A percentile compares a stretch with the other conserved stretches of the same genome.
phyloP scores from a whole-genome alignment of 2,888 invertebrate genomes.

The Parthenolecanium corni region DNA sequence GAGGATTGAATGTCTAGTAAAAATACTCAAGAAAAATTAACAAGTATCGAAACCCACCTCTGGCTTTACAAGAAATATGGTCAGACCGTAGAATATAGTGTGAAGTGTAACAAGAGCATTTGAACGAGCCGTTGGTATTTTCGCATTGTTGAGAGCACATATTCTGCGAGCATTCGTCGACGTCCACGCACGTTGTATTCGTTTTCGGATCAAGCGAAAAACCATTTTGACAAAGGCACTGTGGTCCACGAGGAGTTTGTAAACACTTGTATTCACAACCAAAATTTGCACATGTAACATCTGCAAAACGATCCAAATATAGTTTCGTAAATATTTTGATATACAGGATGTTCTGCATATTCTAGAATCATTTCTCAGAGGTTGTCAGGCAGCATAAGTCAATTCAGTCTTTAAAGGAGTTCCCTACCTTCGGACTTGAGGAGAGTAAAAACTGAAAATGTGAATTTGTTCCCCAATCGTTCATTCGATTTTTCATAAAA shows the following conservation, averaged over 20 bases:
- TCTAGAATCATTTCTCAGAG: too few species aligned
- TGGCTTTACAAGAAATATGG: constrained; percentile 35
- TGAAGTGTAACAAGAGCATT: constrained; percentile 47
- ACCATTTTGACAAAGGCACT: constrained; percentile 53
- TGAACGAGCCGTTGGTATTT: constrained; percentile 46
- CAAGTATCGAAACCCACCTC: constrained; percentile 38
- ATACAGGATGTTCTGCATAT: too few species aligned
- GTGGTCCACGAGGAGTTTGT: constrained; percentile 52
- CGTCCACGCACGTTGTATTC: constrained; percentile 50
- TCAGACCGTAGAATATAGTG: constrained; percentile 44
- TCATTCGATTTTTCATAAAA: too few species aligned
- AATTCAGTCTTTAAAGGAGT: too few species aligned
- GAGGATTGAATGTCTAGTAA: too few species aligned
- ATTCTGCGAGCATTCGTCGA: constrained; percentile 55
- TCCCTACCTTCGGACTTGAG: too few species aligned
- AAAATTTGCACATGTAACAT: constrained; percentile 13
- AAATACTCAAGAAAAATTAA: too few species aligned
- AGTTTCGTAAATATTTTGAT: too few species aligned
- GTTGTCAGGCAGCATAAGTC: too few species aligned
- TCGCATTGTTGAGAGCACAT: constrained; percentile 56
- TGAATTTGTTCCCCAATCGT: too few species aligned
- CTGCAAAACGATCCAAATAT: not conserved
- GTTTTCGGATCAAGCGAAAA: constrained; percentile 43
- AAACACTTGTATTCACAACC: constrained; percentile 33
- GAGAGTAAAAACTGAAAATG: too few species aligned